Conservation (phyloP, 2,797 vertebrate genomes). For the Pyrocephalus nanus region DNA sequence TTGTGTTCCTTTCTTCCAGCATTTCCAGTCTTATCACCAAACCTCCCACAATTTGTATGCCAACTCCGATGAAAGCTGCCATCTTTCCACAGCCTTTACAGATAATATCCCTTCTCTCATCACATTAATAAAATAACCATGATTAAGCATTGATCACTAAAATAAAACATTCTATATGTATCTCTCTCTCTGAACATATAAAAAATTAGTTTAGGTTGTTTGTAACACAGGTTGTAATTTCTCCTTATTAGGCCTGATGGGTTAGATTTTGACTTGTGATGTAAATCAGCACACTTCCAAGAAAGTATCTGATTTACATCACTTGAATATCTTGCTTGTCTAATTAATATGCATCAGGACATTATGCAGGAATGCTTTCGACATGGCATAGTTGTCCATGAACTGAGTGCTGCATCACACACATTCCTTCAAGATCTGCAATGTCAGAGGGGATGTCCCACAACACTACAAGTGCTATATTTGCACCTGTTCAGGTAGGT, state of each 20-base stretch:
- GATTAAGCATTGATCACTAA: neutral
- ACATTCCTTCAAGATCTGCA: neutral
- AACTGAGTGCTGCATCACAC: neutral
- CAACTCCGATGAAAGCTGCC: neutral
- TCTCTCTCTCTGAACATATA: neutral
- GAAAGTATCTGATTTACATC: conserved; percentile 5
- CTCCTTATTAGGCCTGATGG: neutral
- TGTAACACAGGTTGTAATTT: neutral
- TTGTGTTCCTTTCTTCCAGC: neutral
- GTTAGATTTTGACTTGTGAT: conserved; percentile 8
- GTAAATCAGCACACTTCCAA: conserved; percentile 17
- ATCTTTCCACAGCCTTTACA: neutral
- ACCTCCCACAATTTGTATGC: neutral
- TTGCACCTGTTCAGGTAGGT: neutral
- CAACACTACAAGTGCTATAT: neutral
- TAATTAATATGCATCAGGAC: conserved; percentile 20
- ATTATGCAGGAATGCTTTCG: conserved; percentile 39
- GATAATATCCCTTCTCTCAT: neutral
- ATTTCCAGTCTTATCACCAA: neutral
- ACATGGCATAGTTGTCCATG: neutral
- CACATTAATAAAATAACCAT: conserved; percentile 8
- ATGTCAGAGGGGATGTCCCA: neutral
- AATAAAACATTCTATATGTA: neutral
- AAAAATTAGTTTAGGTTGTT: neutral
- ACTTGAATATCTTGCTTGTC: neutral